phyloP scores from a whole-genome alignment of 2,888 invertebrate species.

The Cataglyphis livida region DNA sequence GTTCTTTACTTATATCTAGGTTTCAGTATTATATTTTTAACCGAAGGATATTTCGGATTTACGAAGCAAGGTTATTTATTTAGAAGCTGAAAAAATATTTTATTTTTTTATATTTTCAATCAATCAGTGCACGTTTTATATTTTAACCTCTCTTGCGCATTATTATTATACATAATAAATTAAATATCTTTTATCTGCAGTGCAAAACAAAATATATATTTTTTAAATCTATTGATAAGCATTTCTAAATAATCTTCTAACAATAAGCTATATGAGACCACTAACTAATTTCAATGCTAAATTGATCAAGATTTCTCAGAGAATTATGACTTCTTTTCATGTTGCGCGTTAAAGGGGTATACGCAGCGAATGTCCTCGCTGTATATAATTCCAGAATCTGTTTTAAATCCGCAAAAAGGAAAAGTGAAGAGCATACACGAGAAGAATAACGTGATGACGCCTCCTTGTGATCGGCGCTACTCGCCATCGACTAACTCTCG shows the following conservation, averaged over 20 bases:
- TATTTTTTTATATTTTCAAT: neutral
- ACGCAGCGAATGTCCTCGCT: neutral
- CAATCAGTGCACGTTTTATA: slow-evolving; percentile 7
- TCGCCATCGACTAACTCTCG: slow-evolving; percentile 27
- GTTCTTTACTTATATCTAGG: neutral
- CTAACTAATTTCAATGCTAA: neutral
- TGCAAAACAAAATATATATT: neutral
- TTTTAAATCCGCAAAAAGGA: slow-evolving; percentile 1
- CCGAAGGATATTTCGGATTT: neutral
- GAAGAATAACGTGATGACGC: slow-evolving; percentile 22
- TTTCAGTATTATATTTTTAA: neutral
- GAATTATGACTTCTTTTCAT: neutral
- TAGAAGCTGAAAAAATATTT: neutral
- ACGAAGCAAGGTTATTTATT: neutral
- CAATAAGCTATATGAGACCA: neutral
- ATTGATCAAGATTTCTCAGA: neutral
- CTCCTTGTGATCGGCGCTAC: slow-evolving; percentile 30
- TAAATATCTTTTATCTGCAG: neutral
- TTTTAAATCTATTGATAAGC: neutral
- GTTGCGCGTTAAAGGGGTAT: neutral
- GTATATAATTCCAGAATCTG: neutral
- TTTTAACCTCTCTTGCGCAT: neutral
- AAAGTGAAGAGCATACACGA: neutral
- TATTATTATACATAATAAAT: neutral
- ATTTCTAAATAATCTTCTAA: neutral